Evolutionary conservation across 2,113 vertebrate species (phyloP), one percentile per base, ranked within the genome.

Genomic region (Neomonachus schauinslandi): DNA sequence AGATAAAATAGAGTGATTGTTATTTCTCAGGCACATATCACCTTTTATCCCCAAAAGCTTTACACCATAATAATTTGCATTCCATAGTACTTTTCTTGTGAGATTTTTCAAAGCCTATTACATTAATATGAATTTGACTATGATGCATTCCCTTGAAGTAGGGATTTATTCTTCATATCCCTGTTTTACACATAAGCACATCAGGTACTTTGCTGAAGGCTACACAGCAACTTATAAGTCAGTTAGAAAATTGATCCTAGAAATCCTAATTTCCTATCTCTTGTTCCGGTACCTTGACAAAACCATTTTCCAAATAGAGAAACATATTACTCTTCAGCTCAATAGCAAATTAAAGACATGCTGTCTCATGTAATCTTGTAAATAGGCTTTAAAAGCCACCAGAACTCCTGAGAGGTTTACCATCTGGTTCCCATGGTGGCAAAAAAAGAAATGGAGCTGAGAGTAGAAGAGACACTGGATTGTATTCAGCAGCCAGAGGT

Each of bases 361-460:
- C 81, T 94, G 85, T 94, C 95, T 97, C 89, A 91, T 94, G 33
- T 94, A 96, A 98, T 97, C 89, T 91, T 97, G 87, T 93, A 98
- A 98, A 98, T 97, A 92, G 84, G 83, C 69, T 94, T 97, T 97
- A 97, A 97, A 96, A 96, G 76, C 94, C 95, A 98, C 83, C 97
- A 97, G 96, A 65, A 39, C 71, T 80, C 87, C 83, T 88, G 94
- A 96, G 89, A 96, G 24, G 24, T 55, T 96, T 94, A 33, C 91
- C 80, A 82, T 97, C 83, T 96, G 81, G 59, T 94, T 94, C 89
- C 65, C 31, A 24, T 51, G 31, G 87, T 94, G 71, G 18, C n/a
- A 72, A 51, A 84, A 84, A 71, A 94, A 26, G 36, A 84, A 76
- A 76, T 33, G 13, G 33, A 77, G 5, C 39, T 81, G 24, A 89